These are phyloP conservation scores for Oscheius sp. DNA, from an alignment of 1,140 invertebrate genomes.

Conservation along the genomic window DNA sequence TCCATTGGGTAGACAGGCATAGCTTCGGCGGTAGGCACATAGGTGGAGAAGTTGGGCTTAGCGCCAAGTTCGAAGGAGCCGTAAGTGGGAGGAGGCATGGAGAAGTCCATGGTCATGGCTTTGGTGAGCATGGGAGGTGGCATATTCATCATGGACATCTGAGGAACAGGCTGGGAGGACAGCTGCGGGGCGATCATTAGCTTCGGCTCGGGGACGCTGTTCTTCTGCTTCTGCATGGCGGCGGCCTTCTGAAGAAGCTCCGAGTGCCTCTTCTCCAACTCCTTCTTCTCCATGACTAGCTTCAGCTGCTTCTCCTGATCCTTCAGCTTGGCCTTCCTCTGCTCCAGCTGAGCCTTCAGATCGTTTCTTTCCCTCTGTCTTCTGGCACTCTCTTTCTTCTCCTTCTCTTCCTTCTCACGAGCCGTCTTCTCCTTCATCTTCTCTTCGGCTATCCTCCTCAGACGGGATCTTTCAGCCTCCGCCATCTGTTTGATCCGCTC, in stretches of 20 bases:
- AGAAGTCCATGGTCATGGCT: slow-evolving; percentile 3
- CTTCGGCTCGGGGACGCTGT: not conserved
- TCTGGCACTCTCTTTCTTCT: slow-evolving; percentile 7
- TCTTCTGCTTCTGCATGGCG: not conserved
- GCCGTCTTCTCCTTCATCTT: not conserved
- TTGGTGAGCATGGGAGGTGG: not conserved
- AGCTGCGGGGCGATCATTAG: not conserved
- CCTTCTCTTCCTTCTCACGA: not conserved
- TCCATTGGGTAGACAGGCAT: slow-evolving; percentile 16
- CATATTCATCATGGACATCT: not conserved
- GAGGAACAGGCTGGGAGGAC: not conserved
- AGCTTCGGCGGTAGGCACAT: slow-evolving; percentile 1
- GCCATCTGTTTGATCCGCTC: not conserved
- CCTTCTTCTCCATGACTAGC: slow-evolving; percentile 17
- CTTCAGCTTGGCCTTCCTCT: not conserved
- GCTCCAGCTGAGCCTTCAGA: not conserved
- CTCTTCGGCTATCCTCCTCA: not conserved
- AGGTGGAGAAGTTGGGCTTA: not conserved
- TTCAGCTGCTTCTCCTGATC: not conserved
- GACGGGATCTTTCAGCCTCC: not conserved
- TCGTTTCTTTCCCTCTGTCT: not conserved
- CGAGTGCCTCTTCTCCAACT: slow-evolving; percentile 2
- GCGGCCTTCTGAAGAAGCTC: not conserved
- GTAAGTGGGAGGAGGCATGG: slow-evolving; percentile 3
- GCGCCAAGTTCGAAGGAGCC: not conserved